These are phyloP conservation scores for Harpalus rubripes DNA, from an alignment of 2,888 invertebrate species.

Conservation along the genomic window DNA sequence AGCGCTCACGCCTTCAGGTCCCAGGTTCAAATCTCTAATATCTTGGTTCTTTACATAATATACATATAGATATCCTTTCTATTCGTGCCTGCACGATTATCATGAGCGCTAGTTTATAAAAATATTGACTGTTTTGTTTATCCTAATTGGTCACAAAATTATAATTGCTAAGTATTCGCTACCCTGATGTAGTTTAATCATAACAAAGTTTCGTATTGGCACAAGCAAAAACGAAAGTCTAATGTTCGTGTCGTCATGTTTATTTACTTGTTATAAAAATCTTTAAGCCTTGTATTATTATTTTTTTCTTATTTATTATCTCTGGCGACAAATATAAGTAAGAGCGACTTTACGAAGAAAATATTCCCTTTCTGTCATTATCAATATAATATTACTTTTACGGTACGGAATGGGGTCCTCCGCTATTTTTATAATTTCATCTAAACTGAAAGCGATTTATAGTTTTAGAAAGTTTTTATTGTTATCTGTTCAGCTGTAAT, in stretches of 20 bases:
- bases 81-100: slow-evolving; percentile 55
- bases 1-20: slow-evolving; percentile 59
- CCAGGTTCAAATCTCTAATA: slow-evolving; percentile 43
- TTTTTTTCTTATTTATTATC: slow-evolving; percentile 21
- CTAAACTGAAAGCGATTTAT: no score
- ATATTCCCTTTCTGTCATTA: not conserved
- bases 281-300: slow-evolving; percentile 47
- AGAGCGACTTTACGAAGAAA: not conserved
- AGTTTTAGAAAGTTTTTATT: no score
- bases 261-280: slow-evolving; percentile 43
- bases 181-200: slow-evolving; percentile 54
- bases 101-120: slow-evolving; percentile 62
- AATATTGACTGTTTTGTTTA: slow-evolving; percentile 60
- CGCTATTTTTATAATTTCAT: not conserved
- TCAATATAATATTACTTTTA: not conserved
- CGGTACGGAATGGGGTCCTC: no score
- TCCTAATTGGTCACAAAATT: slow-evolving; percentile 64
- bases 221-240: slow-evolving; percentile 48
- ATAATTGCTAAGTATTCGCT: slow-evolving; percentile 44
- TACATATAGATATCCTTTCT: slow-evolving; percentile 35
- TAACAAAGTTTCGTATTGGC: slow-evolving; percentile 59
- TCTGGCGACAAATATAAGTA: slow-evolving; percentile 27
- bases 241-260: slow-evolving; percentile 33
- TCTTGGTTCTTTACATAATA: slow-evolving; percentile 37
- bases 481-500: no score